Evolutionary conservation across 2,113 vertebrate species (phyloP).

Genomic region (Lipophrys pholis): DNA sequence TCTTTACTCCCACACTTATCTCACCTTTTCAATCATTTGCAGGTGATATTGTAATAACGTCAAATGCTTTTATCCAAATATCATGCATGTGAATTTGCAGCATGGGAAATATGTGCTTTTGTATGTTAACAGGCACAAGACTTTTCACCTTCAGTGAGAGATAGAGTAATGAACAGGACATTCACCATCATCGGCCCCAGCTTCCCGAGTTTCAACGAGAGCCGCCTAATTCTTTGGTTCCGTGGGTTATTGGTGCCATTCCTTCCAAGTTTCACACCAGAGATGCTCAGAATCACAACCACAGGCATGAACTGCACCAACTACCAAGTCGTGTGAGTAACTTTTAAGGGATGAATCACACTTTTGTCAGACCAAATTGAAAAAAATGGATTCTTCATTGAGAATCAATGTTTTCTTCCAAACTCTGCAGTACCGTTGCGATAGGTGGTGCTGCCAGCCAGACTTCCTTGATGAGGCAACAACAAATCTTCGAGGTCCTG

Average conservation of each 20-base stretch:
- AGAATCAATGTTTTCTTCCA: background rate
- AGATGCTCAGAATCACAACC: slow-evolving; percentile 38
- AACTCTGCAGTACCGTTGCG: slow-evolving; percentile 31
- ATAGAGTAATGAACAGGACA: slow-evolving; percentile 62
- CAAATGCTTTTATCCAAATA: too few species aligned
- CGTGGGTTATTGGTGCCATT: slow-evolving; percentile 38
- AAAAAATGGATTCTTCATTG: background rate
- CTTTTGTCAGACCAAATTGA: background rate
- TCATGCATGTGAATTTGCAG: too few species aligned
- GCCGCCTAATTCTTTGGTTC: slow-evolving; percentile 30
- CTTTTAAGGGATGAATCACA: too few species aligned
- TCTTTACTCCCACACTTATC: background rate
- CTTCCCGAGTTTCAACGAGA: slow-evolving; percentile 13
- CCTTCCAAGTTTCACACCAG: slow-evolving; percentile 53
- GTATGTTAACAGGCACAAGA: slow-evolving; percentile 1
- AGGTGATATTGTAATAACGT: background rate
- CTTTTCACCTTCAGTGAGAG: slow-evolving; percentile 41
- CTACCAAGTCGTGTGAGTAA: too few species aligned
- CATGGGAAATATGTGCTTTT: background rate
- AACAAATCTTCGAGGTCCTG: slow-evolving; percentile 3
- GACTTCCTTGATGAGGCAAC: background rate
- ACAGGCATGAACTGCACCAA: too few species aligned
- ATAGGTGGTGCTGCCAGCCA: background rate
- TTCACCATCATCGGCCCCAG: slow-evolving; percentile 45
- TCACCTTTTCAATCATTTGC: background rate